Evolutionary conservation across 2,888 invertebrate species (phyloP), one percentile per base, ranked within the genome.

Genomic region (Mechanitis mazaeus): DNA sequence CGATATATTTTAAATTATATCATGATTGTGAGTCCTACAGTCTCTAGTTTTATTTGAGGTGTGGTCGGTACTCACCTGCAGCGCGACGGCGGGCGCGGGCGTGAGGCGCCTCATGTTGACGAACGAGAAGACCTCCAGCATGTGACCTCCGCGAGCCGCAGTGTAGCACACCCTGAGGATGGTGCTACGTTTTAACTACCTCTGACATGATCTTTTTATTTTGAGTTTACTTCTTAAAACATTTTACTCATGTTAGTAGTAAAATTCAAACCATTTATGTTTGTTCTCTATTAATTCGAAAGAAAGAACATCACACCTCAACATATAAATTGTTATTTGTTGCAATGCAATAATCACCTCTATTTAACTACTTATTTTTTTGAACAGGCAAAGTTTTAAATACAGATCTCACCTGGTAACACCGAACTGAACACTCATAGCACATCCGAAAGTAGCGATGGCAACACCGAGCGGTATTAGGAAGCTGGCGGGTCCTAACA

Each of bases 41-140:
- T 35, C 2, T 35, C 6, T 35, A 35, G 6, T 5, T 6, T 35
- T 35, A 2, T 35, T 6, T 3, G 35, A 5, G 35, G 35, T 35
- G 6, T 35, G 35, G 20, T 2, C 35, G 6, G 35, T 2, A 35
- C 20, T 2, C 54, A 95, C 95, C 81, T 96, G 96, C 65, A 96
- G 92, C 0, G 94, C 93, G 0, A 97, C 95, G 1, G 97, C 96
- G 0, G 96, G 95, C 0, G 95, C 93, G 0, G 96, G 96, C 0
- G 96, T 96, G 73, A 94, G 81, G 59, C 92, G 91, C 63, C 92
- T 92, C 45, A 94, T 85, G 75, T 96, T 95, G 2, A 96, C 94
- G 73, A 93, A 96, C 0, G 95, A 95, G 74, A 96, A 92, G 57
- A 94, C 91, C 73, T 94, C 93, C 33, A 95, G 83, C 91, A 96